These are phyloP conservation scores for Drosophila emarginata DNA, from an alignment of 2,888 invertebrate species.

Conservation along the genomic window DNA sequence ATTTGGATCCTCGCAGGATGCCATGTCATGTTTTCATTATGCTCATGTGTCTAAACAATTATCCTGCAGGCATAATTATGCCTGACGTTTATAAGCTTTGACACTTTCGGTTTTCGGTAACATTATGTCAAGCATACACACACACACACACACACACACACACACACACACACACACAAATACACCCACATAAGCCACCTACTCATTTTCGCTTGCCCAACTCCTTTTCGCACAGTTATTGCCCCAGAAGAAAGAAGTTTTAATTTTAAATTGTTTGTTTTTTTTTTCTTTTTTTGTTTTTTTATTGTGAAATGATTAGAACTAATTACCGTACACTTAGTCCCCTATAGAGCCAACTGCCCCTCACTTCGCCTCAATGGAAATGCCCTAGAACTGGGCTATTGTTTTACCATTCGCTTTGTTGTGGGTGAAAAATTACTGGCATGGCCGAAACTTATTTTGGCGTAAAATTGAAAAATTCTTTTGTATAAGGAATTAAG, in stretches of 20 bases:
- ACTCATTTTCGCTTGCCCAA: neutral
- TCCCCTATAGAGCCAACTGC: neutral
- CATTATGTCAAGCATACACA: conserved; percentile 55
- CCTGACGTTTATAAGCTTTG: conserved; percentile 79
- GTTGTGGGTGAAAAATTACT: conserved; percentile 70
- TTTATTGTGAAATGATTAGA: conserved; percentile 53
- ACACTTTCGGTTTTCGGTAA: conserved; percentile 76
- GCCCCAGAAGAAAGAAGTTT: neutral
- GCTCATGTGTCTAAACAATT: conserved; percentile 79
- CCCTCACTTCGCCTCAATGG: neutral
- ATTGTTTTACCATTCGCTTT: conserved; percentile 7
- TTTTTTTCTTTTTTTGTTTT: too few relatives aligned
- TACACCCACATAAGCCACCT: neutral
- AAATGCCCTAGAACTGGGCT: neutral
- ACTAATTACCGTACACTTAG: conserved; percentile 54
- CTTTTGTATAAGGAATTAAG: conserved; percentile 72
- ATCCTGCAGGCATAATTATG: conserved; percentile 78
- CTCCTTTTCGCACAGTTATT: neutral
- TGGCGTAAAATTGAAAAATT: conserved; percentile 82
- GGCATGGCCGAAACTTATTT: conserved; percentile 79
- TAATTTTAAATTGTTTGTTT: conserved; percentile 14
- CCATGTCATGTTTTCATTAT: conserved; percentile 77
- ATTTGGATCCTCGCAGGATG: conserved; percentile 76
- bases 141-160: conserved; percentile 21
- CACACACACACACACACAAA: conserved; percentile 8